Evolutionary conservation across 2,797 vertebrate species (phyloP).

Genomic region (Tympanoctomys barrerae): DNA sequence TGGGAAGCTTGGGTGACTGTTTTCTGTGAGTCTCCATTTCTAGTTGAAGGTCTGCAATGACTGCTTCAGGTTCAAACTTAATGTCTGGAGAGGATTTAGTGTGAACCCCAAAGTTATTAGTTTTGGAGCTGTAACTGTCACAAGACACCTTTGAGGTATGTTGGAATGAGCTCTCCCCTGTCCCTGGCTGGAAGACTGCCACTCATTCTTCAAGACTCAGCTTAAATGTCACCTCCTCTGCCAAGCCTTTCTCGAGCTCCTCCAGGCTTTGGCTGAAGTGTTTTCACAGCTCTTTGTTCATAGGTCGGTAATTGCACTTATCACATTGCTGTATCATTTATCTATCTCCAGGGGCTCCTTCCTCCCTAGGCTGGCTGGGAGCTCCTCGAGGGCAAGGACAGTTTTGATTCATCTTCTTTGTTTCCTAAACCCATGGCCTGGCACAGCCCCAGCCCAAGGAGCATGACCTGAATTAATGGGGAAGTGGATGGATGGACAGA

Average conservation of each 20-base stretch:
- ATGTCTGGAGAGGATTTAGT: conserved; percentile 52
- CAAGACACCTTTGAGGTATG: conserved; percentile 57
- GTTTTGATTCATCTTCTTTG: conserved; percentile 55
- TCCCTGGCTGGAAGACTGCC: conserved; percentile 36
- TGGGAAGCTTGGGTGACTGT: background rate
- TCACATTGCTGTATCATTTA: conserved; percentile 42
- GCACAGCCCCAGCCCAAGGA: background rate
- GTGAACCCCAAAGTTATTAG: conserved; percentile 66
- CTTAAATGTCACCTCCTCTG: conserved; percentile 65
- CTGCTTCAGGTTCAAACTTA: background rate
- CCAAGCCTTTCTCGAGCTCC: conserved; percentile 52
- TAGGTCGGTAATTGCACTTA: conserved; percentile 28
- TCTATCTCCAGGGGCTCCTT: conserved; percentile 41
- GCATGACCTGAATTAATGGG: background rate
- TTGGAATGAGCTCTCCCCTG: conserved; percentile 1
- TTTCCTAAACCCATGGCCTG: background rate
- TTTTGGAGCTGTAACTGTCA: conserved; percentile 62
- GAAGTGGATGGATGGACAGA: background rate
- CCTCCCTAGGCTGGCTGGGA: conserved; percentile 1
- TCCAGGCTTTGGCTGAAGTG: conserved; percentile 44
- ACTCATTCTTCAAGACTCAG: conserved; percentile 67
- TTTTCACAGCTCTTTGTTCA: conserved; percentile 55
- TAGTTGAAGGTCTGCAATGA: conserved; percentile 53
- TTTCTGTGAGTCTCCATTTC: conserved; percentile 33
- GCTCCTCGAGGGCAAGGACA: conserved; percentile 21